Evolutionary conservation across 92 coral and sea anemone species (phyloP), one percentile per base, ranked within the genome.

Genomic region (Epizoanthus stellaris): DNA sequence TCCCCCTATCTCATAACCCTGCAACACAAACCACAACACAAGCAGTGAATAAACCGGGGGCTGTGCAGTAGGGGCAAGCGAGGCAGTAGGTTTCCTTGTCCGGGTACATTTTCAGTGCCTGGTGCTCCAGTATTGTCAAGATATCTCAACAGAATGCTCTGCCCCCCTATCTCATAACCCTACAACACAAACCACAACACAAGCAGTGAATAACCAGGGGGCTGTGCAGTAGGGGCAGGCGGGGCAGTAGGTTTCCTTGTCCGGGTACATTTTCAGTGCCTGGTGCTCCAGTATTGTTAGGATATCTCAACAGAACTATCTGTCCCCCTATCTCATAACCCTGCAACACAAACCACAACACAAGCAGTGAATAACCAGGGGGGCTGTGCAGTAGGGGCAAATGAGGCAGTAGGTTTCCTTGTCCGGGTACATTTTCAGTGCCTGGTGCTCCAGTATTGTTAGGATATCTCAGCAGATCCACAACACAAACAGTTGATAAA

Each of bases 161-260:
- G 96, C 7, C 98, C 99, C 99, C 98, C 99, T 11, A 93, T 77
- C 73, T 88, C 89, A 54, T 82, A 88, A 21, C 99, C 98, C 99
- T 96, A 64, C 38, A 63, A 47, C 42, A 36, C 71, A 36, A 15
- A 12, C 10, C 20, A 76, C 39, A 57, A 0, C 11, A 11, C 13
- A n/a, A 8, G 39, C 43, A 7, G 21, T 58, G 36, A 15, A 1
- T 30, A 59, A 23, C 4, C 45, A 8, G 49, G 49, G 49, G 49
- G 49, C 6, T 42, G 45, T 42, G 6, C 45, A 42, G 1, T 20
- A 8, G 85, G 62, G 2, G 45, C 45, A 42, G 45, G 45, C 1
- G 49, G 6, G 49, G 69, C 39, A 15, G 45, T 17, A n/a, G 70
- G 70, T 39, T 76, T 76, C 62, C 60, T 62, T 19, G 75, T 66